Conservation (phyloP, 2,797 vertebrate species). For the Streptopelia turtur region DNA sequence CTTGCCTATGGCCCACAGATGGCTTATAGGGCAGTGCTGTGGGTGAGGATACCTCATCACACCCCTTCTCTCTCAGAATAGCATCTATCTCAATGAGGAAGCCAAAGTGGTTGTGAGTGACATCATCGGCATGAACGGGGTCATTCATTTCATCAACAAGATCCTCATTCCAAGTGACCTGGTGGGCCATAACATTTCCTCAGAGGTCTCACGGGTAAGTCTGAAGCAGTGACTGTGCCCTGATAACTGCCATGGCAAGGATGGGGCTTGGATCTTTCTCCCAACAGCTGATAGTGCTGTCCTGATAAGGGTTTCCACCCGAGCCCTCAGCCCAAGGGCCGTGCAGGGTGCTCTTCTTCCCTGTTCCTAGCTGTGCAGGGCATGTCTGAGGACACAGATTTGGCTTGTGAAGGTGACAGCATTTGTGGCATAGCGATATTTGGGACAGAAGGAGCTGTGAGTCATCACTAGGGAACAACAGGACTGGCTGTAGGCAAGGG, state of each 20-base stretch:
- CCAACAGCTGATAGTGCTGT: not conserved
- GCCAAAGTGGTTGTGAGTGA: slow-evolving; percentile 84
- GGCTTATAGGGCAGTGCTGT: fast-evolving
- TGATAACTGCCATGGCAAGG: not conserved
- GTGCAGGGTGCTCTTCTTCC: not conserved
- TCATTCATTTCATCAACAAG: slow-evolving; percentile 88
- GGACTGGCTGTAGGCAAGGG: not conserved
- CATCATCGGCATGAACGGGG: slow-evolving; percentile 79
- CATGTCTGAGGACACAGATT: not conserved
- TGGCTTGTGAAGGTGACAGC: not conserved
- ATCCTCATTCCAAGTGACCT: slow-evolving; percentile 77
- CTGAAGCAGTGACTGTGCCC: not conserved
- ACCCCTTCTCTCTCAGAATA: slow-evolving; percentile 78
- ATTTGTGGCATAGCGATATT: not conserved
- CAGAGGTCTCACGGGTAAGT: slow-evolving; percentile 28
- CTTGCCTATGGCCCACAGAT: not conserved
- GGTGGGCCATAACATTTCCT: not conserved
- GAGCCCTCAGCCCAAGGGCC: not conserved
- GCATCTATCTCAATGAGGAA: slow-evolving; percentile 87
- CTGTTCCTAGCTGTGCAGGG: not conserved
- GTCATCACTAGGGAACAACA: not conserved
- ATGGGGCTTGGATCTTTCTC: not conserved
- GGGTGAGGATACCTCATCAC: not conserved
- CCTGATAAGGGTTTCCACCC: not conserved
- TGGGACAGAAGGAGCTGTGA: not conserved